A percentile compares a stretch with the other conserved stretches of the same genome.
These are phyloP conservation scores for Microchrysa polita DNA, from an alignment of 2,888 invertebrate species.

Conservation along the genomic window DNA sequence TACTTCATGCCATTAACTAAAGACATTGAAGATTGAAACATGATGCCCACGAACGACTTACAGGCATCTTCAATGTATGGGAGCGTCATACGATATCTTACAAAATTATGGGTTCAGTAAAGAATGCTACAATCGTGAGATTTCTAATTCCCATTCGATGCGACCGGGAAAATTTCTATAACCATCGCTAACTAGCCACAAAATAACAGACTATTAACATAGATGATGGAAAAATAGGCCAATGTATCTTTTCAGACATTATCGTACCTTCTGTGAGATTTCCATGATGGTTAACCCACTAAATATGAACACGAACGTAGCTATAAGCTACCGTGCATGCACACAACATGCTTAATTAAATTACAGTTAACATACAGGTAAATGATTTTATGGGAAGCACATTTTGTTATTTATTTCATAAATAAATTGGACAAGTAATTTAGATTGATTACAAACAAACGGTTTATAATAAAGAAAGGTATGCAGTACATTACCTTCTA, in stretches of 20 bases:
- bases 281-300: background rate
- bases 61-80: background rate
- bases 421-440: background rate
- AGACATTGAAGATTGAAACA: too few relatives aligned
- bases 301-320: background rate
- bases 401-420: background rate
- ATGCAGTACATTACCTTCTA: too few relatives aligned
- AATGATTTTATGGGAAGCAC: background rate
- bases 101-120: conserved; percentile 26
- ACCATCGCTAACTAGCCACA: background rate
- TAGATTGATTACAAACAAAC: background rate
- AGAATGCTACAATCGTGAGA: conserved; percentile 33
- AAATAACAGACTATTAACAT: conserved; percentile 4
- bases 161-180: background rate
- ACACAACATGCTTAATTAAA: background rate
- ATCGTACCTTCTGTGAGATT: background rate
- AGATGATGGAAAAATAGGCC: conserved; percentile 9
- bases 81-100: conserved; percentile 8
- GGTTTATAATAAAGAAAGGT: background rate
- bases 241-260: background rate
- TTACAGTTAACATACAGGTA: background rate
- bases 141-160: background rate
- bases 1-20: too few relatives aligned
- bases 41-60: too few relatives aligned
- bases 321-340: background rate